A percentile compares a stretch with the other conserved stretches of the same genome.
Conservation (phyloP, 2,888 invertebrate genomes). For the Strigamia transsilvanica region DNA sequence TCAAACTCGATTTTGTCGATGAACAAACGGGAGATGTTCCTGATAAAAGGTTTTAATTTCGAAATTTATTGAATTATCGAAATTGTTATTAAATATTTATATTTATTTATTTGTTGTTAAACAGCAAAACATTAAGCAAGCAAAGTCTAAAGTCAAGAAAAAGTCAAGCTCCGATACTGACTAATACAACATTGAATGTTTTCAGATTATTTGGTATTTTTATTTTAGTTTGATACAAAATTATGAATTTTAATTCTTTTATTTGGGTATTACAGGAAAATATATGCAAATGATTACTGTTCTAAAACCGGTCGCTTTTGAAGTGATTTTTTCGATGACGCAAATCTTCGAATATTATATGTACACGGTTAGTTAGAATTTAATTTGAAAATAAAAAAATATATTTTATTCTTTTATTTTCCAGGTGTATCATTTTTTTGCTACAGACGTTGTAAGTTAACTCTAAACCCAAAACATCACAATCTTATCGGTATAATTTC, state of each 20-base stretch:
- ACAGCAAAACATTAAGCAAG: constrained; percentile 55
- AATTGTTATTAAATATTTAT: background rate
- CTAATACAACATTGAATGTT: constrained; percentile 90
- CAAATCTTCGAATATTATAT: constrained; percentile 94
- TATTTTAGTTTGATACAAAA: constrained; percentile 53
- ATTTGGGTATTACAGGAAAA: constrained; percentile 64
- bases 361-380: constrained; percentile 71
- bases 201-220: constrained; percentile 73
- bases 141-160: constrained; percentile 54
- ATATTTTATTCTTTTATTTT: constrained; percentile 57
- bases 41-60: constrained; percentile 55
- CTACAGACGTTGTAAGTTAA: constrained; percentile 65
- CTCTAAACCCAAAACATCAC: background rate
- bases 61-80: background rate
- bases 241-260: constrained; percentile 2
- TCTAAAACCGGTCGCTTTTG: constrained; percentile 86
- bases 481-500: background rate
- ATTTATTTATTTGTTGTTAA: constrained; percentile 17
- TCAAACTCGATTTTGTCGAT: constrained; percentile 77
- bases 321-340: constrained; percentile 88
- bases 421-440: constrained; percentile 80
- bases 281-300: constrained; percentile 93
- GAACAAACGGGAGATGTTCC: constrained; percentile 68
- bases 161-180: constrained; percentile 72
- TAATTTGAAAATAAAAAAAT: constrained; percentile 24